phyloP scores from a whole-genome alignment of 2,888 invertebrate genomes.

The Apotomis capreana region DNA sequence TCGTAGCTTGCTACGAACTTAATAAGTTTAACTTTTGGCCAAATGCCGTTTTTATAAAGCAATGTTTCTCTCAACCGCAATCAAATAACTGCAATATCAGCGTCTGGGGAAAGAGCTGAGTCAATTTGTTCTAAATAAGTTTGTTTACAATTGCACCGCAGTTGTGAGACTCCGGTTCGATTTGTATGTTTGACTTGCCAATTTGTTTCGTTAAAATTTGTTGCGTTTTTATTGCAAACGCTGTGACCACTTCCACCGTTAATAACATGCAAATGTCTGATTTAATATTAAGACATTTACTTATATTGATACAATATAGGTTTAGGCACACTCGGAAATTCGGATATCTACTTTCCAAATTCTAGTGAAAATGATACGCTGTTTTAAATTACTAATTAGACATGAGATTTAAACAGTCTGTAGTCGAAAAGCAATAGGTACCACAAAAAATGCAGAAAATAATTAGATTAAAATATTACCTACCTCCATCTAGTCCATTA shows the following conservation, averaged over 20 bases:
- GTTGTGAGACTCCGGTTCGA: constrained; percentile 11
- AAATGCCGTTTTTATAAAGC: constrained; percentile 24
- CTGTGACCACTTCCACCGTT: no score
- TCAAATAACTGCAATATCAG: constrained; percentile 27
- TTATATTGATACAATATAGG: no score
- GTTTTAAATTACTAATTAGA: no score
- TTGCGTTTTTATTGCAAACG: background rate
- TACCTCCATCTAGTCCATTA: no score
- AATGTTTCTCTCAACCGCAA: constrained; percentile 24
- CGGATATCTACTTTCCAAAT: no score
- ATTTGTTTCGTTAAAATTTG: background rate
- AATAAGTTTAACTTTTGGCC: constrained; percentile 2
- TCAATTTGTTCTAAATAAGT: constrained; percentile 29
- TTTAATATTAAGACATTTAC: background rate
- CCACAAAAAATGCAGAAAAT: no score
- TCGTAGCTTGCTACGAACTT: background rate
- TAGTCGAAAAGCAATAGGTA: no score
- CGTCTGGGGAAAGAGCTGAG: constrained; percentile 23
- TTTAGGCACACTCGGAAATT: no score
- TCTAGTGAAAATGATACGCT: no score
- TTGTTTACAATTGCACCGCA: constrained; percentile 24
- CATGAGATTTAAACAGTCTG: no score
- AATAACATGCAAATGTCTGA: background rate
- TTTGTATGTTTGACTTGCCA: constrained; percentile 7
- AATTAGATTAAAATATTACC: no score